A percentile compares a stretch with the other conserved stretches of the same genome.
These are phyloP conservation scores for Microplitis mediator DNA, from an alignment of 1,140 invertebrate genomes.

Conservation along the genomic window DNA sequence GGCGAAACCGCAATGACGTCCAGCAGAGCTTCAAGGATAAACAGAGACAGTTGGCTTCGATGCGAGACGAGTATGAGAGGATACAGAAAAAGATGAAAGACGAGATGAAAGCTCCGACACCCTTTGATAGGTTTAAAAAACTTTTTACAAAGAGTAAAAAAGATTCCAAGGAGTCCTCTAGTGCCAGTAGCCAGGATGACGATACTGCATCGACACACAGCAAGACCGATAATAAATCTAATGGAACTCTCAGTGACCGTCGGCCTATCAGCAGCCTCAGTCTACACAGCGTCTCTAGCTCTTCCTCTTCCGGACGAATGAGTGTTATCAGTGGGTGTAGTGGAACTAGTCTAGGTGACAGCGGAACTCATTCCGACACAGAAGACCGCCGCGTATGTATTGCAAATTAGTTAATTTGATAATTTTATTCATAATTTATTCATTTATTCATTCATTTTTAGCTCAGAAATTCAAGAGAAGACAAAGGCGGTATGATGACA, in stretches of 20 bases:
- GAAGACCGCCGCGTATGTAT: slow-evolving; percentile 73
- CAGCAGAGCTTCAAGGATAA: slow-evolving; percentile 85
- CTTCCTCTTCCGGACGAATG: slow-evolving; percentile 77
- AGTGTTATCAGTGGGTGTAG: slow-evolving; percentile 77
- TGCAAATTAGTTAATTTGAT: neutral
- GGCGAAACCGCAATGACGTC: slow-evolving; percentile 83
- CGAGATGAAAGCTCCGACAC: slow-evolving; percentile 73
- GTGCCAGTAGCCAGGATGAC: slow-evolving; percentile 25
- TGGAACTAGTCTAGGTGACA: slow-evolving; percentile 79
- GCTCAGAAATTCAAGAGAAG: slow-evolving; percentile 48
- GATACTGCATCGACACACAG: slow-evolving; percentile 34
- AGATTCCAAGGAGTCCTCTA: slow-evolving; percentile 48
- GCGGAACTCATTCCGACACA: slow-evolving; percentile 82
- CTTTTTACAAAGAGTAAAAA: slow-evolving; percentile 74
- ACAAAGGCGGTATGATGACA: slow-evolving; percentile 48
- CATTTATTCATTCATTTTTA: slow-evolving; percentile 22
- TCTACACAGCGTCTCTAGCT: slow-evolving; percentile 74
- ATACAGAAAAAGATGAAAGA: slow-evolving; percentile 79
- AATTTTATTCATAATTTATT: neutral
- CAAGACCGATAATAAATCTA: slow-evolving; percentile 43
- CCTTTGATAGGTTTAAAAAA: slow-evolving; percentile 78
- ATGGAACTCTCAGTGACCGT: slow-evolving; percentile 50
- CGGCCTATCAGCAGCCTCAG: slow-evolving; percentile 77
- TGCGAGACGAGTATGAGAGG: slow-evolving; percentile 80
- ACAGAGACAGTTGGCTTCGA: slow-evolving; percentile 77